Conservation (phyloP, 2,888 invertebrate genomes). For the Acronicta psi region DNA sequence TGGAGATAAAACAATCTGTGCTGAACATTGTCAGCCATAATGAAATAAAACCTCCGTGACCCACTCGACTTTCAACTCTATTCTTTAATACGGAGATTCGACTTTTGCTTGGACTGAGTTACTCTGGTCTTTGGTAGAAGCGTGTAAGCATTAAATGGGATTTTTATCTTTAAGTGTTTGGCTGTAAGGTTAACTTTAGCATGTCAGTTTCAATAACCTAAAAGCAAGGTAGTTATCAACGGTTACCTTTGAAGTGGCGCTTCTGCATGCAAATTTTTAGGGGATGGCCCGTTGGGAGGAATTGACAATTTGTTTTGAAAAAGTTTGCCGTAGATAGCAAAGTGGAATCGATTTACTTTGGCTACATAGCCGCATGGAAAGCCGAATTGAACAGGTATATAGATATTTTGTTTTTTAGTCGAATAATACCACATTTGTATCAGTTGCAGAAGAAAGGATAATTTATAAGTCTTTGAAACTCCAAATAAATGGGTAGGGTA, state of each 20-base stretch:
- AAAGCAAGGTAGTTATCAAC: slow-evolving; percentile 78
- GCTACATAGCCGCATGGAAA: not conserved
- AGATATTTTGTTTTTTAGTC: not conserved
- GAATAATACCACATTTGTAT: no score
- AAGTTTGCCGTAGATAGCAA: slow-evolving; percentile 52
- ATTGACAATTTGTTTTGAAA: slow-evolving; percentile 75
- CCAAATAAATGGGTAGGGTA: no score
- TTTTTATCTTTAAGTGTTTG: slow-evolving; percentile 3
- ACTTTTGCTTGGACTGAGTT: slow-evolving; percentile 13
- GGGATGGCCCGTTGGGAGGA: slow-evolving; percentile 64
- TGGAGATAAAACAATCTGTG: slow-evolving; percentile 78
- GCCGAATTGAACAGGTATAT: not conserved
- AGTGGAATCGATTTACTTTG: slow-evolving; percentile 42
- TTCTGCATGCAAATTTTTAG: slow-evolving; percentile 87
- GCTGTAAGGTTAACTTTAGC: slow-evolving; percentile 24
- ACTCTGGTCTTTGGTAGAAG: slow-evolving; percentile 24
- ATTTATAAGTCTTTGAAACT: no score
- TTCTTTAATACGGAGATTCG: rapidly evolving
- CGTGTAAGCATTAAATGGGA: slow-evolving; percentile 17
- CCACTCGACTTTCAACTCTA: slow-evolving; percentile 26
- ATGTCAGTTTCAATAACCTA: slow-evolving; percentile 15
- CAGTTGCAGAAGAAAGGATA: not conserved
- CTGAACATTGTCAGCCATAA: slow-evolving; percentile 10
- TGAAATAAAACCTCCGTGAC: not conserved
- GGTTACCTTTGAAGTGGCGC: slow-evolving; percentile 88